Conservation (phyloP, 92 coral and sea anemone genomes). For the Palythoa grandis region DNA sequence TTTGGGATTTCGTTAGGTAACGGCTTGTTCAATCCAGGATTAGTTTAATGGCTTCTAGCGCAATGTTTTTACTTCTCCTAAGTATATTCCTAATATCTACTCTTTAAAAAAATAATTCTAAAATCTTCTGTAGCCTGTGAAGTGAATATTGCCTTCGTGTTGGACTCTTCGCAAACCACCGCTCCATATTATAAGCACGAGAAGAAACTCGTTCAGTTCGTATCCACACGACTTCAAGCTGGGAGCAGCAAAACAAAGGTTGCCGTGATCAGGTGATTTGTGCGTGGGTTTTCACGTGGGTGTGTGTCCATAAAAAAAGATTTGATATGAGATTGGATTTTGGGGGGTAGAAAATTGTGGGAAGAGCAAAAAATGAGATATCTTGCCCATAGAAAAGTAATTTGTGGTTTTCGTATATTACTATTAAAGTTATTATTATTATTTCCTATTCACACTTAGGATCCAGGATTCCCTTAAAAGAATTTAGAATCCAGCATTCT, state of each 20-base stretch:
- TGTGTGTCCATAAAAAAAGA: background rate
- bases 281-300: background rate
- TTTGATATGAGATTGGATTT: background rate
- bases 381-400: too few species aligned
- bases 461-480: too few species aligned
- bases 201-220: background rate
- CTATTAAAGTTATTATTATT: too few species aligned
- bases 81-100: too few species aligned
- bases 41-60: too few species aligned
- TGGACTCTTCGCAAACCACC: conserved; percentile 18
- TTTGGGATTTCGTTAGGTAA: too few species aligned
- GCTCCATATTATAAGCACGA: background rate
- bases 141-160: conserved; percentile 20
- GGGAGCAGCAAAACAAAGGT: background rate
- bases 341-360: background rate
- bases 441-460: too few species aligned
- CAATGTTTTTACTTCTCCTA: too few species aligned
- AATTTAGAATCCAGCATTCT: too few species aligned
- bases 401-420: too few species aligned
- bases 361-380: background rate
- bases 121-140: background rate
- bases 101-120: too few species aligned
- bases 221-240: background rate
- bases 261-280: conserved; percentile 2
- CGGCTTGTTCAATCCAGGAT: too few species aligned